Conservation (phyloP, 2,113 vertebrate genomes). For the Willisornis vidua region DNA sequence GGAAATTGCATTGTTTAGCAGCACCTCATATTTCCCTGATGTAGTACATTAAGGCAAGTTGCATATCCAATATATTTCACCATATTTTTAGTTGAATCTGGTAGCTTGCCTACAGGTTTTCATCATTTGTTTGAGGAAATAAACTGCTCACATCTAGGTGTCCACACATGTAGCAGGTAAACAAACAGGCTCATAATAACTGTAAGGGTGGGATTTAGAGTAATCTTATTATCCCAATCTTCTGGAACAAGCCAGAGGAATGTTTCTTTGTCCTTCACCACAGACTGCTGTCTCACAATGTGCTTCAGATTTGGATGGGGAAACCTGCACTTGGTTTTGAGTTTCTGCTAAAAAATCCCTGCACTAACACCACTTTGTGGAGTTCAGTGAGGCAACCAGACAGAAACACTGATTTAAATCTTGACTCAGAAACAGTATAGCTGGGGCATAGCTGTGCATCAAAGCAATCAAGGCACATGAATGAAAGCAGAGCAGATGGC, state of each 20-base stretch:
- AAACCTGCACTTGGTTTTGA: neutral
- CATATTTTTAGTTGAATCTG: neutral
- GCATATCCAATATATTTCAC: neutral
- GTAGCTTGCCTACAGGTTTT: neutral
- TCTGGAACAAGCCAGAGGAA: neutral
- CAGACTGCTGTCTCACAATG: neutral
- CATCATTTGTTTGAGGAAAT: neutral
- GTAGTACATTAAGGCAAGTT: neutral
- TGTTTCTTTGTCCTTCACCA: neutral
- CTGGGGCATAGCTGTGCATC: neutral
- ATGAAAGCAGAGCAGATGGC: neutral
- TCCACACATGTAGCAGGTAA: neutral
- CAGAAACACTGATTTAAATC: neutral
- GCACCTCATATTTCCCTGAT: fast-evolving
- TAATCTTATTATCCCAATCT: neutral
- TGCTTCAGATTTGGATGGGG: neutral
- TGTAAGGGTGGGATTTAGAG: fast-evolving
- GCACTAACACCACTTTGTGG: neutral
- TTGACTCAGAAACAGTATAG: neutral
- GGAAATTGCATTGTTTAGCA: neutral
- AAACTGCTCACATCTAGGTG: neutral
- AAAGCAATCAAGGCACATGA: neutral
- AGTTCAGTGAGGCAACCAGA: neutral
- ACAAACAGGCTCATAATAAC: neutral
- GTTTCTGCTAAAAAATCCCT: neutral